Evolutionary conservation across 53 echinoderm and acorn worm genomes (phyloP).

Genomic region (Temnopleurus reevesii): DNA sequence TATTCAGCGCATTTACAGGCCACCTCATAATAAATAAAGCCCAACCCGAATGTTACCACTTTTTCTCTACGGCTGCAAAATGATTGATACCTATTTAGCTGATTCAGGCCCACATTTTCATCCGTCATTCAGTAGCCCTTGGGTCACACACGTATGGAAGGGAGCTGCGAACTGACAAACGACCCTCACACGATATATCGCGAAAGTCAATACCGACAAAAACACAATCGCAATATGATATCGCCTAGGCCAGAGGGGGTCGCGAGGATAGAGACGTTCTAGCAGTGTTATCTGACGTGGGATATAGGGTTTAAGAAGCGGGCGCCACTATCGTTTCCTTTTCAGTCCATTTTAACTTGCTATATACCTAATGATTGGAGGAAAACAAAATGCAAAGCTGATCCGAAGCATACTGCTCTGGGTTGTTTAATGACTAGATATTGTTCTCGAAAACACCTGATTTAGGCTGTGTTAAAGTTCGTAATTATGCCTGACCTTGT

Average conservation of each 20-base stretch:
- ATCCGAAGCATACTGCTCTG: background rate
- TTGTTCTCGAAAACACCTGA: too few relatives aligned
- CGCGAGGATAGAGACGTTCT: slow-evolving; percentile 15
- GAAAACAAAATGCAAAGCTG: background rate
- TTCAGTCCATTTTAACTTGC: background rate
- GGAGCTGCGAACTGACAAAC: slow-evolving; percentile 20
- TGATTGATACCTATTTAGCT: slow-evolving; percentile 30
- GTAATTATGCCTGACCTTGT: too few relatives aligned
- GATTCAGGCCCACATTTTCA: slow-evolving; percentile 16
- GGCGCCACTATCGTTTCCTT: slow-evolving; percentile 7
- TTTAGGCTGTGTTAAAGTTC: too few relatives aligned
- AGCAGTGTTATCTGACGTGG: background rate
- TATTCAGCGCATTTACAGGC: too few relatives aligned
- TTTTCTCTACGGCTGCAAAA: background rate
- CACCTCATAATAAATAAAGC: background rate
- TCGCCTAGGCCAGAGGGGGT: background rate
- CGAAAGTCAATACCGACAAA: slow-evolving; percentile 48
- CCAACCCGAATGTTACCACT: background rate
- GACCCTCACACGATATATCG: slow-evolving; percentile 31
- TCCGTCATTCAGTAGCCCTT: background rate
- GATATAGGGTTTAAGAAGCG: slow-evolving; percentile 20
- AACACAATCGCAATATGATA: slow-evolving; percentile 52
- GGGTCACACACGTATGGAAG: slow-evolving; percentile 21
- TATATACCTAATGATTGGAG: background rate
- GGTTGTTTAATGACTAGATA: background rate